Conservation (phyloP, 1,140 invertebrate species). For the Battus philenor region DNA sequence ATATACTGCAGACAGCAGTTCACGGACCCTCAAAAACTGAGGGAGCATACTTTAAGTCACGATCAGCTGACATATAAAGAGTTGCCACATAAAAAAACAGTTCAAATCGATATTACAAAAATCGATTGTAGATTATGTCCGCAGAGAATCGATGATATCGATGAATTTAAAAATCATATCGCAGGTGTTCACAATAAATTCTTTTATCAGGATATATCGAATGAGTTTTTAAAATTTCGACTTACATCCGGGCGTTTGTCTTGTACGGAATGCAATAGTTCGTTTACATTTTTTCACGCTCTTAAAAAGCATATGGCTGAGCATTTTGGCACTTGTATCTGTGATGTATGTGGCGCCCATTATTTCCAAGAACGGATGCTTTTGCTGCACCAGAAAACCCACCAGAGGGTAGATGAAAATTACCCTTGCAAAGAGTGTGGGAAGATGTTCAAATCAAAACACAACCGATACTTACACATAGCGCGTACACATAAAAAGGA, state of each 20-base stretch:
- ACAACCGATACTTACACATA: constrained; percentile 49
- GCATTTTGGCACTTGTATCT: constrained; percentile 59
- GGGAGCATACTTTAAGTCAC: constrained; percentile 49
- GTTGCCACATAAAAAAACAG: constrained; percentile 34
- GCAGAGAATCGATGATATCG: constrained; percentile 33
- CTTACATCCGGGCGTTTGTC: constrained; percentile 32
- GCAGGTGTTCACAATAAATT: constrained; percentile 27
- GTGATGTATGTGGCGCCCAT: constrained; percentile 58
- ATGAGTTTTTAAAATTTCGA: constrained; percentile 50
- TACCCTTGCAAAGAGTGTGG: constrained; percentile 55
- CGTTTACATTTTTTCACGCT: constrained; percentile 53
- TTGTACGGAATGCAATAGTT: constrained; percentile 38
- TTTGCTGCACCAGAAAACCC: constrained; percentile 46
- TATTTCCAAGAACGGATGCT: constrained; percentile 63
- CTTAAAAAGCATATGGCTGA: constrained; percentile 64
- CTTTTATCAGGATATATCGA: constrained; percentile 19
- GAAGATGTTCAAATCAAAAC: constrained; percentile 59
- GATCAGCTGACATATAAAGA: constrained; percentile 43
- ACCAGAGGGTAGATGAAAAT: constrained; percentile 34
- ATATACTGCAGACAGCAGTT: constrained; percentile 50
- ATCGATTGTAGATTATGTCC: constrained; percentile 56
- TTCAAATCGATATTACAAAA: constrained; percentile 44
- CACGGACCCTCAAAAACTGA: constrained; percentile 45
- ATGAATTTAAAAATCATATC: constrained; percentile 43
- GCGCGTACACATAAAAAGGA: constrained; percentile 52